These are phyloP conservation scores for Halesus radiatus DNA, from an alignment of 1,140 invertebrate genomes.

Conservation along the genomic window DNA sequence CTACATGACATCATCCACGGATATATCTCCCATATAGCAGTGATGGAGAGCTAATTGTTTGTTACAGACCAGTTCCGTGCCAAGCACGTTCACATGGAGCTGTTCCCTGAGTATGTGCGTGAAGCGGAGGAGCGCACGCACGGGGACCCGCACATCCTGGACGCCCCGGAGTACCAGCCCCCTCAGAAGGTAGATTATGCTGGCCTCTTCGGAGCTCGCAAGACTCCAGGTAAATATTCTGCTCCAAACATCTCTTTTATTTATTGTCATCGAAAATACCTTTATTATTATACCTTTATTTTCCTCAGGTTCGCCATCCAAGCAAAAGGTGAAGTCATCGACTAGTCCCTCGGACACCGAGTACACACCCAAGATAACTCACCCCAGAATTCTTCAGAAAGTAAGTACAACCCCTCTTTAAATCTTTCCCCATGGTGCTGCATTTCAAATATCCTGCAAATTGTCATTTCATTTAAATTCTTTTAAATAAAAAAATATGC, in stretches of 20 bases:
- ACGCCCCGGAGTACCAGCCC: slow-evolving; percentile 74
- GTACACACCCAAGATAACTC: slow-evolving; percentile 64
- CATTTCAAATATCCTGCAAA: not conserved
- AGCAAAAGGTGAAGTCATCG: slow-evolving; percentile 33
- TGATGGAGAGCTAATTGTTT: not conserved
- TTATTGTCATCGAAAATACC: not conserved
- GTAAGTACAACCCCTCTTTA: not conserved
- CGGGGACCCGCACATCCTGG: slow-evolving; percentile 77
- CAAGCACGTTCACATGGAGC: slow-evolving; percentile 78
- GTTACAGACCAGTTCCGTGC: slow-evolving; percentile 72
- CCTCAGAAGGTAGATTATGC: slow-evolving; percentile 68
- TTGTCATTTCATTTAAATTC: no score
- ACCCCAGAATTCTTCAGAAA: slow-evolving; percentile 60
- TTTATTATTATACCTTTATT: not conserved
- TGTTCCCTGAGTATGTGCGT: slow-evolving; percentile 81
- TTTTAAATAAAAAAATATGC: slow-evolving; percentile 7
- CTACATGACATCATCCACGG: no score
- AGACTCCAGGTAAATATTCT: slow-evolving; percentile 1
- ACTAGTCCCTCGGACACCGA: not conserved
- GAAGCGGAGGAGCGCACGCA: slow-evolving; percentile 77
- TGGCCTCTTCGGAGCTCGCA: slow-evolving; percentile 70
- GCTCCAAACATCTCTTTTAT: no score
- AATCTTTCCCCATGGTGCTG: not conserved
- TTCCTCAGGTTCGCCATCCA: slow-evolving; percentile 11
- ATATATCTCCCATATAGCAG: no score